These are phyloP conservation scores for Itoplectis maculator DNA, from an alignment of 2,888 invertebrate species.

Conservation along the genomic window DNA sequence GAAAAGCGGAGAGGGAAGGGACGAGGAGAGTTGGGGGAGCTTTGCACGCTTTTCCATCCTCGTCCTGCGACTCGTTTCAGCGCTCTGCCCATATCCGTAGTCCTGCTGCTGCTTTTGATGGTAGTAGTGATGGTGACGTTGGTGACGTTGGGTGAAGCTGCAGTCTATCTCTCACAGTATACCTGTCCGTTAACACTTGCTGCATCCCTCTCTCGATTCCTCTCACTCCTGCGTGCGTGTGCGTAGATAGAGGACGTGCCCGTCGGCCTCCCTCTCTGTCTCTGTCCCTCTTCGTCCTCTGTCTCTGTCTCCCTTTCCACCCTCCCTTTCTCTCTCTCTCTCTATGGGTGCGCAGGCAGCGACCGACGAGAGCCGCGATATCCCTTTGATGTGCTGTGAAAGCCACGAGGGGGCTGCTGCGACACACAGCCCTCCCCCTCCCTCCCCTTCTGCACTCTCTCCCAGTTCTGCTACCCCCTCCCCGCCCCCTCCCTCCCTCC, in stretches of 20 bases:
- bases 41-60: constrained; percentile 43
- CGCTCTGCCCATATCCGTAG: constrained; percentile 27
- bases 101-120: no score
- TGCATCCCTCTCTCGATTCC: constrained; percentile 52
- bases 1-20: no score
- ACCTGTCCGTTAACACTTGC: constrained; percentile 64
- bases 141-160: no score
- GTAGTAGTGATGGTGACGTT: no score
- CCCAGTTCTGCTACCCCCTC: constrained; percentile 1
- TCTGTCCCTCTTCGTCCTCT: no score
- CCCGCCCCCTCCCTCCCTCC: constrained; percentile 24
- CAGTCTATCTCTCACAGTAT: constrained; percentile 51
- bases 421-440: constrained; percentile 29
- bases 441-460: no score
- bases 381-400: constrained; percentile 81
- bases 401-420: constrained; percentile 38
- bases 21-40: not conserved
- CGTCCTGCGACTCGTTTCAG: constrained; percentile 49
- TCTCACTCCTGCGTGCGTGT: constrained; percentile 55
- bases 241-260: constrained; percentile 47
- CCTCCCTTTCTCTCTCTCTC: no score
- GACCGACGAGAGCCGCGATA: constrained; percentile 68
- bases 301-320: no score
- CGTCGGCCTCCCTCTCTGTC: not conserved
- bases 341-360: constrained; percentile 53